phyloP scores from a whole-genome alignment of 2,797 vertebrate genomes.

The Tapirus indicus region DNA sequence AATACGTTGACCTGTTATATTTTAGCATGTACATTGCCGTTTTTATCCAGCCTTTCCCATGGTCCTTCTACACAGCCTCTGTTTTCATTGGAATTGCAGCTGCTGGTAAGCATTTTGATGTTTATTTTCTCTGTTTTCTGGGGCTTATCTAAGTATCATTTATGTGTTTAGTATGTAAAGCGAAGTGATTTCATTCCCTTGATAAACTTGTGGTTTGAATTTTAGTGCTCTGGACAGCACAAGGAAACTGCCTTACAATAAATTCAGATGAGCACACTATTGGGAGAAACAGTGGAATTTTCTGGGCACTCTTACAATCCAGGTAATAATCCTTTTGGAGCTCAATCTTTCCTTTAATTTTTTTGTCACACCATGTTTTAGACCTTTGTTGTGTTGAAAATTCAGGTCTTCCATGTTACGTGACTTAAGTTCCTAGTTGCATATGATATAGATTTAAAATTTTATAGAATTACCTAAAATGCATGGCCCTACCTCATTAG shows the following conservation, averaged over 20 bases:
- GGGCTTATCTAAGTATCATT: not conserved
- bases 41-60: slow-evolving; percentile 96
- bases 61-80: slow-evolving; percentile 97
- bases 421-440: not conserved
- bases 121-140: not conserved
- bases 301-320: slow-evolving; percentile 98
- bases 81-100: slow-evolving; percentile 96
- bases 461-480: not conserved
- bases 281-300: slow-evolving; percentile 97
- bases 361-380: not conserved
- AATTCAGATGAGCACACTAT: slow-evolving; percentile 96
- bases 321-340: slow-evolving; percentile 89
- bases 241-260: slow-evolving; percentile 96
- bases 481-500: not conserved
- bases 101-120: slow-evolving; percentile 90
- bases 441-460: not conserved
- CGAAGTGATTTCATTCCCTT: slow-evolving; percentile 34
- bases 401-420: not conserved
- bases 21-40: slow-evolving; percentile 96
- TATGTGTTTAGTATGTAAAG: not conserved
- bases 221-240: slow-evolving; percentile 98
- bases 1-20: slow-evolving; percentile 84
- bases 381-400: not conserved
- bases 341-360: not conserved
- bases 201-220: slow-evolving; percentile 65